Evolutionary conservation across 1,140 invertebrate genomes (phyloP).

Genomic region (Pteromalus puparum): DNA sequence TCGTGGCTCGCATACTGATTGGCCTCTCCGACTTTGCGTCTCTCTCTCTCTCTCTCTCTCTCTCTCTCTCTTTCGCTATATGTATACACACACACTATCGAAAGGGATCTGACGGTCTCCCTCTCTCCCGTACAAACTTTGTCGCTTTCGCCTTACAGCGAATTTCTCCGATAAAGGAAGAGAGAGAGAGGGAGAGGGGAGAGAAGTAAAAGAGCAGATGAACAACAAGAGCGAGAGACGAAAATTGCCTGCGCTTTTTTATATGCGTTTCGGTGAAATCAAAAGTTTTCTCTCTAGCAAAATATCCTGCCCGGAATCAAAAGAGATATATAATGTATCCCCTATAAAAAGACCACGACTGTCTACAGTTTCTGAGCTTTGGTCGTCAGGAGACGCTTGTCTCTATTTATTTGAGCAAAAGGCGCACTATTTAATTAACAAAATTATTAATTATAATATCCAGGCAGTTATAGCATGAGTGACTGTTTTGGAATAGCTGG

Average conservation of each 20-base stretch:
- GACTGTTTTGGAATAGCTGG: too few relatives aligned
- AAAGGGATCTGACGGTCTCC: conserved; percentile 43
- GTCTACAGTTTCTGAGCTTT: too few relatives aligned
- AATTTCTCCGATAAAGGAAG: conserved; percentile 32
- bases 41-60: background rate
- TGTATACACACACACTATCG: conserved; percentile 23
- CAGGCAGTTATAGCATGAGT: too few relatives aligned
- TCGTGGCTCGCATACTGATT: conserved; percentile 75
- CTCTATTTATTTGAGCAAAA: too few relatives aligned
- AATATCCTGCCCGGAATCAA: too few relatives aligned
- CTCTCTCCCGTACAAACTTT: conserved; percentile 40
- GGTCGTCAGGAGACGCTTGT: too few relatives aligned
- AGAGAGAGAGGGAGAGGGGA: background rate
- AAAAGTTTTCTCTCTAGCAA: background rate
- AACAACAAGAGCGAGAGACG: conserved; percentile 11
- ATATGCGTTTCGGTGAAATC: background rate
- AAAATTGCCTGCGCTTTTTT: conserved; percentile 21
- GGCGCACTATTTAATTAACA: too few relatives aligned
- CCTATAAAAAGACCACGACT: too few relatives aligned
- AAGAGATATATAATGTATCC: too few relatives aligned
- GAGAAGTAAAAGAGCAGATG: background rate
- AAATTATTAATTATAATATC: too few relatives aligned
- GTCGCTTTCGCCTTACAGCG: conserved; percentile 39
- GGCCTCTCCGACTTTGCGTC: conserved; percentile 35
- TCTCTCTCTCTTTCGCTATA: background rate